Evolutionary conservation across 1,140 invertebrate genomes (phyloP).

Genomic region (Cataglyphis hispanica): DNA sequence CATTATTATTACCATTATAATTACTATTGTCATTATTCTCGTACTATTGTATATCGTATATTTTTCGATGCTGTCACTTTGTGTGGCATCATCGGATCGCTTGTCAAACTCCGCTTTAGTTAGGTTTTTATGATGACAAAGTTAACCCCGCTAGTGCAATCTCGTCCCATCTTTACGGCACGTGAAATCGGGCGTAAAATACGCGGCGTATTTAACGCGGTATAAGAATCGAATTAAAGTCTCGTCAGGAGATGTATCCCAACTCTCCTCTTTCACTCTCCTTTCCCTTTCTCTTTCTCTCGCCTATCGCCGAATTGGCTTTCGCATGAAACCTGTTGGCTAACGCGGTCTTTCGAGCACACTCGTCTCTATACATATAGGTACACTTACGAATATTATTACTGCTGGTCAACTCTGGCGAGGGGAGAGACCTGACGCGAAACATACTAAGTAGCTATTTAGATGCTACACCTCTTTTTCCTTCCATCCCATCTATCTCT

Average conservation of each 20-base stretch:
- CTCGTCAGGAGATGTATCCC: conserved; percentile 74
- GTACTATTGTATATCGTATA: no score
- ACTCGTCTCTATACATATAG: conserved; percentile 72
- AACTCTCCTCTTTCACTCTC: background rate
- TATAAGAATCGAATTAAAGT: conserved; percentile 83
- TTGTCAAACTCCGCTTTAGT: conserved; percentile 40
- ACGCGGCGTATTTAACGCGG: conserved; percentile 74
- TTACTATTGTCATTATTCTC: conserved; percentile 12
- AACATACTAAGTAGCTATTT: conserved; percentile 82
- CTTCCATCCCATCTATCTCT: conserved; percentile 30
- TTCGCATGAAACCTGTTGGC: conserved; percentile 82
- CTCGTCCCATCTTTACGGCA: conserved; percentile 58
- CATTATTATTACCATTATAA: background rate
- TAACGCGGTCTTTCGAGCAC: conserved; percentile 66
- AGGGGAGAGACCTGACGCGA: conserved; percentile 78
- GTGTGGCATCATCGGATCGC: background rate
- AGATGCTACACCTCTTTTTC: conserved; percentile 66
- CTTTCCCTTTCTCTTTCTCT: conserved; percentile 58
- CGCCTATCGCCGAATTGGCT: conserved; percentile 76
- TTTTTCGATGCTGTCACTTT: background rate
- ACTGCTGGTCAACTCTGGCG: conserved; percentile 65
- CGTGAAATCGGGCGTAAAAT: conserved; percentile 77
- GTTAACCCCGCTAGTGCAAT: conserved; percentile 57
- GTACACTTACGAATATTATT: conserved; percentile 82
- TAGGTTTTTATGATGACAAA: conserved; percentile 10